A percentile compares a stretch with the other conserved stretches of the same genome.
These are phyloP conservation scores for Eutolmus rufibarbis DNA, from an alignment of 2,888 invertebrate genomes.

Conservation along the genomic window DNA sequence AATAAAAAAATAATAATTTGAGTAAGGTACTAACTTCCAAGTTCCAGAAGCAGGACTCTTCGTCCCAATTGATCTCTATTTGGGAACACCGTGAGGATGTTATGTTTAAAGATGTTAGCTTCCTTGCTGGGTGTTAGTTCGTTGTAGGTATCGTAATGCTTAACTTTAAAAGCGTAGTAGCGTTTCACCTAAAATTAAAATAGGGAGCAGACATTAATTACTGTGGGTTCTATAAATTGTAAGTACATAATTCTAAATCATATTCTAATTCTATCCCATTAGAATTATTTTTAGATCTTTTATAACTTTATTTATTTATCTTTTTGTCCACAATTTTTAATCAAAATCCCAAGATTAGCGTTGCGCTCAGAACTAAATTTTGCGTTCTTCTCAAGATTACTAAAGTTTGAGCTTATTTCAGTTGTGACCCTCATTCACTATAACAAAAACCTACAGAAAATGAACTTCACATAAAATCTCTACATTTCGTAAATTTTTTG, in stretches of 20 bases:
- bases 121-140: slow-evolving; percentile 76
- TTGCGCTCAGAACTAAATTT: no score
- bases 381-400: background rate
- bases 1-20: background rate
- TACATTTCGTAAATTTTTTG: no score
- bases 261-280: no score
- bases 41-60: slow-evolving; percentile 77
- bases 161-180: slow-evolving; percentile 82
- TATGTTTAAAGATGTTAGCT: slow-evolving; percentile 78
- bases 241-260: no score
- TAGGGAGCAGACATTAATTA: slow-evolving; percentile 44
- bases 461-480: no score
- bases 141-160: slow-evolving; percentile 77
- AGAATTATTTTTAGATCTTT: no score
- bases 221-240: background rate
- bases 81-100: slow-evolving; percentile 80
- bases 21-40: slow-evolving; percentile 74
- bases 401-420: background rate
- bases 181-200: slow-evolving; percentile 73
- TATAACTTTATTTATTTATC: no score
- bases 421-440: no score
- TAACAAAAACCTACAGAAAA: background rate
- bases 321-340: no score
- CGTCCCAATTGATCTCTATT: slow-evolving; percentile 82
- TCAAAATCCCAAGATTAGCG: no score